A percentile compares a stretch with the other conserved stretches of the same genome.
Evolutionary conservation across 2,888 invertebrate genomes (phyloP).

Genomic region (Papilio protenor): DNA sequence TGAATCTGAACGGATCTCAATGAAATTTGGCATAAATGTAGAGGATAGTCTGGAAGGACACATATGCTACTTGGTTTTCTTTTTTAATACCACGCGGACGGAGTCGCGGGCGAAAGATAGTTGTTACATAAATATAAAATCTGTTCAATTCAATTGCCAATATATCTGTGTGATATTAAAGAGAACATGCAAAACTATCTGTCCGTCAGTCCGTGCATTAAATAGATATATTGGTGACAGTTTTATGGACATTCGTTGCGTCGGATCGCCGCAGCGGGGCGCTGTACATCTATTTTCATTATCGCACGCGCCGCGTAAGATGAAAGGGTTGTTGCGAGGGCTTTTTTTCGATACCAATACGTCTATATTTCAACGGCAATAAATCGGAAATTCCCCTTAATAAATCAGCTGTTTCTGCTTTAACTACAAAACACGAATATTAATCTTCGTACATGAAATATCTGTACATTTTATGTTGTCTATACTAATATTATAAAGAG

Average conservation of each 20-base stretch:
- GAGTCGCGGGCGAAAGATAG: too few species aligned
- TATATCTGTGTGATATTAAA: conserved; percentile 16
- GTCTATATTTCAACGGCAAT: conserved; percentile 35
- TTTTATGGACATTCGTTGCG: conserved; percentile 62
- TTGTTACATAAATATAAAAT: neutral
- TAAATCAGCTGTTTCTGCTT: conserved; percentile 33
- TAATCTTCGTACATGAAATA: neutral
- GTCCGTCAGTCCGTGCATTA: conserved; percentile 59
- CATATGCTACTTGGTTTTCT: too few species aligned
- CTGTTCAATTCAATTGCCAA: neutral
- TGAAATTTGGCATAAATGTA: too few species aligned
- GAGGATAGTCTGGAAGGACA: too few species aligned
- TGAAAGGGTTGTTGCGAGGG: conserved; percentile 52
- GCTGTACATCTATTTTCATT: conserved; percentile 61
- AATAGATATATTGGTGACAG: conserved; percentile 67
- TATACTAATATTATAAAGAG: too few species aligned
- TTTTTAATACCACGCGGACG: too few species aligned
- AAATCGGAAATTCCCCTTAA: conserved; percentile 36
- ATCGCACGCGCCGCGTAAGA: conserved; percentile 52
- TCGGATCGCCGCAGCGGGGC: conserved; percentile 53
- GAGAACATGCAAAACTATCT: conserved; percentile 47
- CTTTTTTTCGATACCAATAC: conserved; percentile 25
- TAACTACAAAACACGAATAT: neutral
- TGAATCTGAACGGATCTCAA: too few species aligned
- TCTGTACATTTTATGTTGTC: too few species aligned